Evolutionary conservation across 2,797 vertebrate species (phyloP).

Genomic region (Halcyon smyrnensis): DNA sequence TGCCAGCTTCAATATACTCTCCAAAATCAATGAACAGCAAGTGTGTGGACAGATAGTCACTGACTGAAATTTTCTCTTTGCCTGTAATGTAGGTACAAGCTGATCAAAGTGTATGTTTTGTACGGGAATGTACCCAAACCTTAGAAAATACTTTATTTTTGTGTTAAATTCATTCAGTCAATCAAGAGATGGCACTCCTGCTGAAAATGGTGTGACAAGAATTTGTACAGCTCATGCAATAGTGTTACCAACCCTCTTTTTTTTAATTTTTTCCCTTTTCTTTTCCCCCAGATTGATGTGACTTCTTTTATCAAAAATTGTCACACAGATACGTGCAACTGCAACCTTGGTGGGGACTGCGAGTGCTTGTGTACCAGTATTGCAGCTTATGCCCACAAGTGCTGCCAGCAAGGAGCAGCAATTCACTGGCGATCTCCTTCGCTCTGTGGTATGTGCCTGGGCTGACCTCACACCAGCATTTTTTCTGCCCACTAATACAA

Average conservation of each 20-base stretch:
- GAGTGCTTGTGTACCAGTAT: constrained; percentile 96
- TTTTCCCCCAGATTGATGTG: constrained; percentile 88
- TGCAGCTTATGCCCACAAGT: constrained; percentile 95
- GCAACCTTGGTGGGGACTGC: constrained; percentile 95
- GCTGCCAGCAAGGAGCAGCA: constrained; percentile 92
- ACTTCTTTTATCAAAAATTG: constrained; percentile 98
- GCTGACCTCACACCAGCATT: background rate
- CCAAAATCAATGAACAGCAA: background rate
- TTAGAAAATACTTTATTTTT: background rate
- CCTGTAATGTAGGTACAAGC: background rate
- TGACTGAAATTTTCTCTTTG: background rate
- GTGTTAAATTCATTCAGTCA: background rate
- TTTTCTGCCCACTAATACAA: background rate
- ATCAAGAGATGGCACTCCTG: background rate
- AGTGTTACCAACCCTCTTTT: background rate
- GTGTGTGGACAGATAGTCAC: background rate
- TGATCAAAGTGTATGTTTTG: background rate
- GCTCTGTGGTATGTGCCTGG: constrained; percentile 87
- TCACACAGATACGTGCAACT: constrained; percentile 96
- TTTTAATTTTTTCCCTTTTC: background rate
- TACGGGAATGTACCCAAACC: background rate
- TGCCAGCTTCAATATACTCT: background rate
- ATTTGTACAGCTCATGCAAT: background rate
- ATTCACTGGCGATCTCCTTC: constrained; percentile 92
- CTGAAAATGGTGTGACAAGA: background rate